phyloP scores from a whole-genome alignment of 2,113 vertebrate genomes.

The Corapipo altera region DNA sequence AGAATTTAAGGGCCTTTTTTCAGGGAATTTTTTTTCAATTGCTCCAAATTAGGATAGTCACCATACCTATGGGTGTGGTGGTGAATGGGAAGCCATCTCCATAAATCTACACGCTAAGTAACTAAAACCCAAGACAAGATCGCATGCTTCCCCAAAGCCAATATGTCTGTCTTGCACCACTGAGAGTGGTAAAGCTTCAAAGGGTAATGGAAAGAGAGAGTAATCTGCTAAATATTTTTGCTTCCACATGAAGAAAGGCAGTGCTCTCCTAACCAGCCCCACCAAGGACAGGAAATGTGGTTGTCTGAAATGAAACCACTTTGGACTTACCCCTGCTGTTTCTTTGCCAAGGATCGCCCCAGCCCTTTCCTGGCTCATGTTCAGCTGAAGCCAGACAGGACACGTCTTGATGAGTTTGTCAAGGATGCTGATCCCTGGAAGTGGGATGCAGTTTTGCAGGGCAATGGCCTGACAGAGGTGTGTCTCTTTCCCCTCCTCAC shows the following conservation, averaged over 20 bases:
- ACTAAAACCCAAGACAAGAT: background rate
- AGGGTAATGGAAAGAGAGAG: background rate
- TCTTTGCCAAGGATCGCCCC: constrained; percentile 76
- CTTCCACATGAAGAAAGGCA: background rate
- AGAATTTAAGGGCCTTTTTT: background rate
- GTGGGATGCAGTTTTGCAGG: constrained; percentile 24
- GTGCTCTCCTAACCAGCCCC: background rate
- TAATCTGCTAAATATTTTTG: background rate
- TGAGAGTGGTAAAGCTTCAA: background rate
- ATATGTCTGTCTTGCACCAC: background rate
- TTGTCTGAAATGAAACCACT: background rate
- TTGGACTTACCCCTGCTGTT: constrained; percentile 82
- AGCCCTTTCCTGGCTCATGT: constrained; percentile 72
- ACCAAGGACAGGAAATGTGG: background rate
- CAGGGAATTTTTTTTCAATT: background rate
- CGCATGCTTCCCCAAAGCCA: background rate
- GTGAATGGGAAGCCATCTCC: background rate
- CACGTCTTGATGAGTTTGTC: constrained; percentile 86
- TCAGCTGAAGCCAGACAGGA: constrained; percentile 86
- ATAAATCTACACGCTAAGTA: background rate
- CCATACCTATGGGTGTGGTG: background rate
- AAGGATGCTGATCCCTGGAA: constrained; percentile 76
- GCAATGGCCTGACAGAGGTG: background rate
- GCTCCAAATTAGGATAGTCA: background rate
- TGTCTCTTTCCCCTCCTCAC: background rate